Percentiles rank a stretch among this genome's conserved stretches.
Conservation (phyloP, 2,888 invertebrate genomes). For the Synergus umbraculus region DNA sequence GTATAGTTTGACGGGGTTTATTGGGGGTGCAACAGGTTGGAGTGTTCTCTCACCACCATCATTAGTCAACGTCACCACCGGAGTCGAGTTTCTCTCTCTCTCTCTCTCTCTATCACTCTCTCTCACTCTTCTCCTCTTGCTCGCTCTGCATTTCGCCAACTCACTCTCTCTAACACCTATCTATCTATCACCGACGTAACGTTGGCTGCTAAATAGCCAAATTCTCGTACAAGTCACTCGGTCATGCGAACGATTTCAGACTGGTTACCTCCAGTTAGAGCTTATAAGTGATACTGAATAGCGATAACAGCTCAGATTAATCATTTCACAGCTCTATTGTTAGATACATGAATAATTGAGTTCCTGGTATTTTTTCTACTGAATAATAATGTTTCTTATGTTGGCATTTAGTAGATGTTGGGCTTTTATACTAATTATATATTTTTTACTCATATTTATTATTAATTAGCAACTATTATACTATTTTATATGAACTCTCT, state of each 20-base stretch:
- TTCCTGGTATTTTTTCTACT: too few relatives aligned
- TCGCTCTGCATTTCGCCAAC: constrained; percentile 47
- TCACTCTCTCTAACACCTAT: constrained; percentile 51
- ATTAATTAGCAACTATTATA: too few relatives aligned
- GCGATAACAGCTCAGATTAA: not conserved
- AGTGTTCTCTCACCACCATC: constrained; percentile 77
- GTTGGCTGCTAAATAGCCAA: constrained; percentile 68
- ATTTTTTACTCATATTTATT: too few relatives aligned
- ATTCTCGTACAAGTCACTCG: constrained; percentile 61
- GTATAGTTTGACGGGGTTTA: constrained; percentile 57
- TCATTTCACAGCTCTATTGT: not conserved
- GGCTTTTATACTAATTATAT: too few relatives aligned
- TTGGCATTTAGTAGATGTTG: too few relatives aligned
- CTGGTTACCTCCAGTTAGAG: not conserved
- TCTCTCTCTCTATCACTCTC: constrained; percentile 54
- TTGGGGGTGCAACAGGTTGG: constrained; percentile 76
- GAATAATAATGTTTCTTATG: too few relatives aligned
- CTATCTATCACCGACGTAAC: constrained; percentile 70
- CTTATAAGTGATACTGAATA: not conserved
- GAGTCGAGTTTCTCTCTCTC: constrained; percentile 54
- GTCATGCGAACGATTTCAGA: constrained; percentile 62
- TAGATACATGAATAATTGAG: not conserved
- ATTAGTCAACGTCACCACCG: constrained; percentile 63
- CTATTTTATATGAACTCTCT: too few relatives aligned
- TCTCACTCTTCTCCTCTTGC: constrained; percentile 53